Evolutionary conservation across 2,113 vertebrate species (phyloP).

Genomic region (Trichechus manatus): DNA sequence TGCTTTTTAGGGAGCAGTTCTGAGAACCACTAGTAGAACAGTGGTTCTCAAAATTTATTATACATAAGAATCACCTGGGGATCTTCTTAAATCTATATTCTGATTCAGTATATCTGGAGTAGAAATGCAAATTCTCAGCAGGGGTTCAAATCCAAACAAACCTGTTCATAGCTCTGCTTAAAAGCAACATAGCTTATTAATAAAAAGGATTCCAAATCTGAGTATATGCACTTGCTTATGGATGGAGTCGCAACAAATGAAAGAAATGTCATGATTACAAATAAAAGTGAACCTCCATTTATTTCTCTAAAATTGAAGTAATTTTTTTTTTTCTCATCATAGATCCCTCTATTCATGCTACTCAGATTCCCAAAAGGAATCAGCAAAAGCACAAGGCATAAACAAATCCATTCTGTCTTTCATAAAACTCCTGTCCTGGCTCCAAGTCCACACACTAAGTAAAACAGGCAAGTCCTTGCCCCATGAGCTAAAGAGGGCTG

Average conservation of each 20-base stretch:
- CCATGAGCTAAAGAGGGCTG: not conserved
- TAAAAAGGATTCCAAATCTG: conserved; percentile 32
- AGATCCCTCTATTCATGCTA: not conserved
- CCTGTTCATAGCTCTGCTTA: too few species aligned
- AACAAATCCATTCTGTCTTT: conserved; percentile 23
- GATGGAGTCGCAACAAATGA: not conserved
- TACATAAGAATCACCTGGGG: too few species aligned
- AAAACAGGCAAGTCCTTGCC: conserved; percentile 32
- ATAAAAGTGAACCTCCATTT: not conserved
- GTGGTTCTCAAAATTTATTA: too few species aligned
- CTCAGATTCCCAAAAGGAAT: not conserved
- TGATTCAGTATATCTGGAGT: too few species aligned
- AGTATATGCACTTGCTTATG: not conserved
- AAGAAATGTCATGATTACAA: conserved; percentile 33
- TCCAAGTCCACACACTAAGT: not conserved
- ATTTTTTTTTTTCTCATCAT: not conserved
- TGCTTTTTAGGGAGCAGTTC: too few species aligned
- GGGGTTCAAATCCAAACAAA: too few species aligned
- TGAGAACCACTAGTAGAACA: too few species aligned
- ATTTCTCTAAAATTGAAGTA: not conserved
- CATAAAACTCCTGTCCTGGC: not conserved
- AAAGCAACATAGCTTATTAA: not conserved
- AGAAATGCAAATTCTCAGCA: too few species aligned
- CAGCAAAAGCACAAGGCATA: not conserved
- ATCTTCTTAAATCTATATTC: too few species aligned